These are phyloP conservation scores for Melanotaenia boesemani DNA, from an alignment of 2,797 vertebrate species.

Conservation along the genomic window DNA sequence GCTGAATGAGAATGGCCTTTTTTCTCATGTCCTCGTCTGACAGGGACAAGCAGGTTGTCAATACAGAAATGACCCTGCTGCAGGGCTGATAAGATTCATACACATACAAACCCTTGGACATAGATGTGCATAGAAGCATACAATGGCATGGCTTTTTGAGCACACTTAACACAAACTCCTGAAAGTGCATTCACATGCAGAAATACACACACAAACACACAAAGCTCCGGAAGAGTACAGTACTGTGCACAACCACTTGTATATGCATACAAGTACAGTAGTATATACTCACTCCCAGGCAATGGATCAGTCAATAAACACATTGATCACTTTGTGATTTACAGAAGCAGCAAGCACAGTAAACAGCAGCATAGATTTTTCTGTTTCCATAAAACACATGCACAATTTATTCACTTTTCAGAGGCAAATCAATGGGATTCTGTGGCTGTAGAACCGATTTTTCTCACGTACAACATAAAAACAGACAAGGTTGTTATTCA, in stretches of 20 bases:
- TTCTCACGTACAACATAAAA: constrained; percentile 48
- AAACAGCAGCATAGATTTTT: constrained; percentile 81
- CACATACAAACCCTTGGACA: constrained; percentile 13
- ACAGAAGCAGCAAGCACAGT: constrained; percentile 72
- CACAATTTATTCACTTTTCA: constrained; percentile 74
- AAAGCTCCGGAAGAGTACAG: background rate
- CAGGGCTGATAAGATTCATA: constrained; percentile 50
- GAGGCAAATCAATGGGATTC: constrained; percentile 65
- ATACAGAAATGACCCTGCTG: constrained; percentile 77
- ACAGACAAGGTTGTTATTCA: constrained; percentile 66
- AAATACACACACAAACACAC: background rate
- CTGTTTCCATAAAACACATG: constrained; percentile 72
- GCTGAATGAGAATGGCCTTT: constrained; percentile 81
- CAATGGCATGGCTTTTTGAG: constrained; percentile 10
- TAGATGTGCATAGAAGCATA: constrained; percentile 21
- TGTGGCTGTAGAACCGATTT: constrained; percentile 31
- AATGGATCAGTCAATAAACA: constrained; percentile 68
- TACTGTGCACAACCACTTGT: background rate
- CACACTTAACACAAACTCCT: constrained; percentile 24
- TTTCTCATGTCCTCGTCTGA: constrained; percentile 74
- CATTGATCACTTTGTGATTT: constrained; percentile 78
- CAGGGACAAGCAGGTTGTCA: constrained; percentile 80
- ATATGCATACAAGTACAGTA: background rate
- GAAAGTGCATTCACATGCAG: constrained; percentile 1
- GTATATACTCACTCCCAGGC: constrained; percentile 49